Evolutionary conservation across 30 jellyfish, hydroid and myxozoan species (phyloP), one percentile per base, ranked within the genome.

Genomic region (Rhopilema esculentum): DNA sequence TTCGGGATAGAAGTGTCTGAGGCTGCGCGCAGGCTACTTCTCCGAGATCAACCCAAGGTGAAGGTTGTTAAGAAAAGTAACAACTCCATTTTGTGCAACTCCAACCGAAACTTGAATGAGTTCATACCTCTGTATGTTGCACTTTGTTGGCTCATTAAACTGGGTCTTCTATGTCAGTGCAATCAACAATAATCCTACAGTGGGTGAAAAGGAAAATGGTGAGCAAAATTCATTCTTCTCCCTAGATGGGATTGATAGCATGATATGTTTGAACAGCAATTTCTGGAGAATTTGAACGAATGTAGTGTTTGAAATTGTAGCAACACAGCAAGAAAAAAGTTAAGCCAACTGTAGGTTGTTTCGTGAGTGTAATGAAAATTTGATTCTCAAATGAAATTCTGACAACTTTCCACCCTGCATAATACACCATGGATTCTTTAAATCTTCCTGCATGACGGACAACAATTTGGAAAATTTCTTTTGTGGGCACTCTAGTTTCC

Each of bases 401-500:
- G 1, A 15, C 74, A 4, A 81, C 91, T 29, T 29, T 81, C 84
- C 91, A 81, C 0, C 83, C 84, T 17, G 27, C 25, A 40, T 64
- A 27, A 26, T 81, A 81, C 21, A 12, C 68, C 16, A 81, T 81
- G 16, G n/a, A 0, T 4, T 81, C 0, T 0, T 64, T 40, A 49
- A 64, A 65, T 57, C 91, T 66, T 20, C 7, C 26, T 21, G 84
- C 84, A 40, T 81, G 51, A 21, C 40, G 24, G n/a, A 81, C 74
- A 7, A 33, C 18, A 0, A 81, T 65, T 16, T 26, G 20, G 40
- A 81, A 53, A 23, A 81, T 49, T 24, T 64, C 30, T 81, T 81
- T 65, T 29, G 84, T 65, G 20, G 91, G 83, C 16, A 63, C 21
- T 19, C 91, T 83, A 9, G 91, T 81, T 28, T 81, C 83, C 84